A percentile compares a stretch with the other conserved stretches of the same genome.
These are phyloP conservation scores for Vanacampus margaritifer DNA, from an alignment of 2,113 vertebrate genomes.

Conservation along the genomic window DNA sequence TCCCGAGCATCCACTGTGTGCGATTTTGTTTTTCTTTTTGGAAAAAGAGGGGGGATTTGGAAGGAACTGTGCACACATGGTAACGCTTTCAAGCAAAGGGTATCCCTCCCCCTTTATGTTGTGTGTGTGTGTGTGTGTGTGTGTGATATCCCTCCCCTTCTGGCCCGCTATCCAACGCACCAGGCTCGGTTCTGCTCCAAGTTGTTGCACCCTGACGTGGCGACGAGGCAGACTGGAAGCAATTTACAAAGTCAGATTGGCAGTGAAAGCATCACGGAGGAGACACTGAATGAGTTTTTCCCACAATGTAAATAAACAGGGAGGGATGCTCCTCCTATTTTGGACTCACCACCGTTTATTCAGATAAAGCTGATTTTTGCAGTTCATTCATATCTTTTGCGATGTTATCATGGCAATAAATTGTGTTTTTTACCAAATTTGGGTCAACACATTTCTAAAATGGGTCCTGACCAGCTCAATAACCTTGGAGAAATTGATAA, in stretches of 20 bases:
- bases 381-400: background rate
- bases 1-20: background rate
- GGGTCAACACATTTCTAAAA: background rate
- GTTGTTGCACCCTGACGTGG: conserved; percentile 9
- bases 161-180: conserved; percentile 29
- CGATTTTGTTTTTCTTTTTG: conserved; percentile 6
- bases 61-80: conserved; percentile 25
- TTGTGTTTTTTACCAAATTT: background rate
- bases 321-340: conserved; percentile 42
- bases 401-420: background rate
- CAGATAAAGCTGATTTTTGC: background rate
- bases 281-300: conserved; percentile 15
- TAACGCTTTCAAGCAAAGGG: conserved; percentile 1
- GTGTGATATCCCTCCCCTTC: conserved; percentile 23
- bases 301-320: background rate
- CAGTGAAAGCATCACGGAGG: conserved; percentile 22
- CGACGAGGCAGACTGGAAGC: background rate
- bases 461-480: too few relatives aligned
- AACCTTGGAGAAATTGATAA: too few relatives aligned
- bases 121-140: conserved; percentile 3
- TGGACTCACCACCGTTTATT: background rate
- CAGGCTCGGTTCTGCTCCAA: conserved; percentile 31
- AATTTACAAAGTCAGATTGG: background rate
- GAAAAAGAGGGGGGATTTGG: background rate
- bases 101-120: conserved; percentile 26